Percentiles rank a stretch among this genome's conserved stretches.
phyloP scores from a whole-genome alignment of 2,797 vertebrate species.

The Mus minutoides region DNA sequence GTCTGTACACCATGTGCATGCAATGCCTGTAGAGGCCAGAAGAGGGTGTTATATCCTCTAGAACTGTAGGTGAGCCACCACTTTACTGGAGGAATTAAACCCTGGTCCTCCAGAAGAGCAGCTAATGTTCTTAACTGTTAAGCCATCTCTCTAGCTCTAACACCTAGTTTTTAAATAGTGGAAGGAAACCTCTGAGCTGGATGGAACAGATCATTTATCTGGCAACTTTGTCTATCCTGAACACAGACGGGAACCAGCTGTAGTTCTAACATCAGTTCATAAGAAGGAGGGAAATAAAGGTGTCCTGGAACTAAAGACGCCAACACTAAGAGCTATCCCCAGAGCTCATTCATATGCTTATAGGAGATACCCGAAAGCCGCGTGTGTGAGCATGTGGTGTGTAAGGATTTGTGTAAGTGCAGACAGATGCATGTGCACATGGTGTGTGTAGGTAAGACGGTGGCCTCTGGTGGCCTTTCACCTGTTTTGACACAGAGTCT shows the following conservation, averaged over 20 bases:
- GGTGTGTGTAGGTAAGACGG: background rate
- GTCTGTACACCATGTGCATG: background rate
- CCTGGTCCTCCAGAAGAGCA: background rate
- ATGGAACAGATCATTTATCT: background rate
- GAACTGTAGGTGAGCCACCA: background rate
- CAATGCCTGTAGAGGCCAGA: background rate
- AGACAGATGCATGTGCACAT: background rate
- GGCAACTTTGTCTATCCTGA: background rate
- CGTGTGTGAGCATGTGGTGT: background rate
- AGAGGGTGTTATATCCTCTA: background rate
- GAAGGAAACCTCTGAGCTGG: background rate
- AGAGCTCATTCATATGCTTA: background rate
- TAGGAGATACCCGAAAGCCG: background rate
- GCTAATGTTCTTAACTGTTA: background rate
- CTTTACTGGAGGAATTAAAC: background rate
- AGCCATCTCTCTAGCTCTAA: background rate
- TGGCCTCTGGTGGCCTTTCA: background rate
- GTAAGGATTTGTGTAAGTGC: background rate
- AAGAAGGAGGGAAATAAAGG: background rate
- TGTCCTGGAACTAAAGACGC: background rate
- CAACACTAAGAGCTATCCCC: background rate
- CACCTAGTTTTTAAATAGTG: background rate
- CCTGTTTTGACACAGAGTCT: background rate
- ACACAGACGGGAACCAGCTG: background rate
- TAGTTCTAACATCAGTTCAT: background rate